Conservation (phyloP, 2,113 vertebrate genomes). For the Siphamia tubifer region DNA sequence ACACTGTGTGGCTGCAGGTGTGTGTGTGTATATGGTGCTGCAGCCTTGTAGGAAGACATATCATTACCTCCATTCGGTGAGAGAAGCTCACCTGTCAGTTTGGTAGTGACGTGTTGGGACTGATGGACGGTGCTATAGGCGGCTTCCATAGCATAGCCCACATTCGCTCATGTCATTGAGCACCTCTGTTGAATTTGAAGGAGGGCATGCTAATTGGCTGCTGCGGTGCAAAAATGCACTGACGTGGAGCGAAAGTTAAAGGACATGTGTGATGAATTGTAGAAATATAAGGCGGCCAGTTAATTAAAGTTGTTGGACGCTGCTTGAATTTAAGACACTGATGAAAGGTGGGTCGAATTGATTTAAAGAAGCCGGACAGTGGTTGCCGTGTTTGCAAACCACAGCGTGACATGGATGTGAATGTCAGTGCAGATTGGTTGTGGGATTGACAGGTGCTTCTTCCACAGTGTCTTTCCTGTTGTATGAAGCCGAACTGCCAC, state of each 20-base stretch:
- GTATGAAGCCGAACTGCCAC: slow-evolving; percentile 3
- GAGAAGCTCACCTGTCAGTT: slow-evolving; percentile 39
- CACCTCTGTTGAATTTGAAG: background rate
- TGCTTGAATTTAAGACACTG: background rate
- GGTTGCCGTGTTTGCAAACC: background rate
- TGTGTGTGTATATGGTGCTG: background rate
- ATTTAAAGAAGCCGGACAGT: background rate
- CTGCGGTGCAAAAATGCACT: background rate
- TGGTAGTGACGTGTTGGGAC: slow-evolving; percentile 8
- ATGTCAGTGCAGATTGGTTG: slow-evolving; percentile 24
- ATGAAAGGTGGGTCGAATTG: background rate
- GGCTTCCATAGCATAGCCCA: background rate
- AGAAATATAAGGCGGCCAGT: background rate
- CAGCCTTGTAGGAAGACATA: background rate
- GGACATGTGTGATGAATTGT: background rate
- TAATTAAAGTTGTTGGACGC: background rate
- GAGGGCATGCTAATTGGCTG: slow-evolving; percentile 17
- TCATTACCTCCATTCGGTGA: slow-evolving; percentile 43
- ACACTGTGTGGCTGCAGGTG: too few relatives aligned
- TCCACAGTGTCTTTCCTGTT: background rate
- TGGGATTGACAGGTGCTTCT: slow-evolving; percentile 20
- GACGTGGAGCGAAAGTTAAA: background rate
- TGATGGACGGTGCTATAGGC: slow-evolving; percentile 4
- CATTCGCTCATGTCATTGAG: background rate
- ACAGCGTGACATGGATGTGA: background rate